Evolutionary conservation across 2,113 vertebrate genomes (phyloP).

Genomic region (Perca schrenkii): DNA sequence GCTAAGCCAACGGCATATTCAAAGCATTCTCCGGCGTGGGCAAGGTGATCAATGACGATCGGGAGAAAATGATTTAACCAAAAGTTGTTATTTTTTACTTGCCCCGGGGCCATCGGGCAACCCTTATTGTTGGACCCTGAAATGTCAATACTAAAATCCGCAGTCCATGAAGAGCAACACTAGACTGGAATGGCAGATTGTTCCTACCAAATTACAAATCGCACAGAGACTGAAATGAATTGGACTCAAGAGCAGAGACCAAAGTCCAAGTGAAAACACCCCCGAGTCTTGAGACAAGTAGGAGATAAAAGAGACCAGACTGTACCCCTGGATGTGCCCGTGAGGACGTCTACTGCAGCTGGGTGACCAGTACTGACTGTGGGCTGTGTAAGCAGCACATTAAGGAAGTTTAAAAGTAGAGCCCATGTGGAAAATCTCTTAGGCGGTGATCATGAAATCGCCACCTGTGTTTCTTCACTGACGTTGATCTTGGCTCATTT

Average conservation of each 20-base stretch:
- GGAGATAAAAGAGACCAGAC: not conserved
- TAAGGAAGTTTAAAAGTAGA: slow-evolving; percentile 39
- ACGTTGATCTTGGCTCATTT: slow-evolving; percentile 67
- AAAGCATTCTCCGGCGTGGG: no score
- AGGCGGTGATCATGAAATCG: slow-evolving; percentile 56
- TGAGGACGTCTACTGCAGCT: slow-evolving; percentile 24
- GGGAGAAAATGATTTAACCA: no score
- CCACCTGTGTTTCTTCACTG: slow-evolving; percentile 72
- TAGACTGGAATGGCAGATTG: not conserved
- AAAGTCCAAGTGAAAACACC: not conserved
- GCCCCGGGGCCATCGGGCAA: no score
- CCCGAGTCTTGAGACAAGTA: not conserved
- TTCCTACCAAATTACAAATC: not conserved
- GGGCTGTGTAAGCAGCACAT: slow-evolving; percentile 32
- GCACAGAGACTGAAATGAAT: no score
- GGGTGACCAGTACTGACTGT: slow-evolving; percentile 4
- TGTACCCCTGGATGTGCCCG: not conserved
- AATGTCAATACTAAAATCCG: not conserved
- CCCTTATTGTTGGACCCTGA: no score
- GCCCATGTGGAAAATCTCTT: slow-evolving; percentile 54
- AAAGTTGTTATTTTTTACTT: no score
- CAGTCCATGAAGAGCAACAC: not conserved
- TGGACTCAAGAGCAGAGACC: slow-evolving; percentile 14
- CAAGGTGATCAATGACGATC: no score
- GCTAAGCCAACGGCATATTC: not conserved